Evolutionary conservation across 2,113 vertebrate species (phyloP).

Genomic region (Brachyhypopomus occidentalis): DNA sequence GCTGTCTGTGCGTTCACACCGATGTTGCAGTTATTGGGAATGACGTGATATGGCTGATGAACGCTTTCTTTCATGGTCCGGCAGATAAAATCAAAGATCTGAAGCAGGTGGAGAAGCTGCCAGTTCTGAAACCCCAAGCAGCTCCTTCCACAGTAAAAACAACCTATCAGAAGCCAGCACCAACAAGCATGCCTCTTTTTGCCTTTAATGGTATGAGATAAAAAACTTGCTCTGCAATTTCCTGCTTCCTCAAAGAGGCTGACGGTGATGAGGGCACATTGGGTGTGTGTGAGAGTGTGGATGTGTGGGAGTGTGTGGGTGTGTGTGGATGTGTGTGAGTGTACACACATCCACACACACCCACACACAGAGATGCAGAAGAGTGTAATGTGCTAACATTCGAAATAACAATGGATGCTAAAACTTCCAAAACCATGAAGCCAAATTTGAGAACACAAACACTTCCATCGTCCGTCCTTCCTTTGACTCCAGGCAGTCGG

Average conservation of each 20-base stretch:
- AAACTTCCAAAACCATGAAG: no score
- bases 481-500: constrained; percentile 60
- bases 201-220: constrained; percentile 41
- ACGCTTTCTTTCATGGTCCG: neutral
- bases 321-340: no score
- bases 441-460: neutral
- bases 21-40: neutral
- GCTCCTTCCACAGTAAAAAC: constrained; percentile 19
- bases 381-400: no score
- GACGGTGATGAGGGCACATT: neutral
- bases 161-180: neutral
- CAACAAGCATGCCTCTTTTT: constrained; percentile 6
- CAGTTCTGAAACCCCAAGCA: constrained; percentile 33
- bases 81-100: constrained; percentile 12
- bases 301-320: no score
- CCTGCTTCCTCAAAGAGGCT: neutral
- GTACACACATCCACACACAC: no score
- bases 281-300: no score
- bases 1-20: neutral
- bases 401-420: no score
- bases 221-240: neutral
- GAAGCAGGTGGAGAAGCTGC: constrained; percentile 24
- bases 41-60: neutral
- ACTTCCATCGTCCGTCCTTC: neutral
- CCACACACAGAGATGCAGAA: no score